These are phyloP conservation scores for Philereme vetulata DNA, from an alignment of 2,888 invertebrate species.

Conservation along the genomic window DNA sequence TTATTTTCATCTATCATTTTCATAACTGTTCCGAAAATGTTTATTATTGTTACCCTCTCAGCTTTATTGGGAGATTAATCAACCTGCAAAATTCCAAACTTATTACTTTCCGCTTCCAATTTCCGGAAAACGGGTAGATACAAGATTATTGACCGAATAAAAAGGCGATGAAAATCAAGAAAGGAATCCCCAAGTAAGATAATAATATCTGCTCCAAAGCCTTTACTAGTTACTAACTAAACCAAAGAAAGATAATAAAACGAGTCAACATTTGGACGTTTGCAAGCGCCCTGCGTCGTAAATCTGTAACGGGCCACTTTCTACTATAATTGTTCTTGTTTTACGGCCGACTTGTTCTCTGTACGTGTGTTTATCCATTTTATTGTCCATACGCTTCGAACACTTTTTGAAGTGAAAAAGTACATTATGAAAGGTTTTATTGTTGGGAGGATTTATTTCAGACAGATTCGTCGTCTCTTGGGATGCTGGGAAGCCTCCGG, in stretches of 20 bases:
- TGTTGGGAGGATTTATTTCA: slow-evolving; percentile 34
- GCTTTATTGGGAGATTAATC: slow-evolving; percentile 10
- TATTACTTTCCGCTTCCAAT: slow-evolving; percentile 13
- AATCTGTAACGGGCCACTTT: slow-evolving; percentile 48
- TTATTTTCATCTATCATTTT: slow-evolving; percentile 2
- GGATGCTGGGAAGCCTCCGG: slow-evolving; percentile 35
- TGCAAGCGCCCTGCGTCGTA: slow-evolving; percentile 41
- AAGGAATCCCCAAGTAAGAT: slow-evolving; percentile 11
- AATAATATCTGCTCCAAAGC: slow-evolving; percentile 25
- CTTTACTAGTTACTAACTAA: slow-evolving; percentile 15
- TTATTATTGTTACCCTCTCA: not conserved
- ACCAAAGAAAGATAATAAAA: slow-evolving; percentile 34
- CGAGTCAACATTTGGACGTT: slow-evolving; percentile 34
- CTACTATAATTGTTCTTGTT: slow-evolving; percentile 51
- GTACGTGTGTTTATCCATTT: slow-evolving; percentile 43
- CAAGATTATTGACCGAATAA: slow-evolving; percentile 13
- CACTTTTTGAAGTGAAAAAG: slow-evolving; percentile 35
- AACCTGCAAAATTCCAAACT: slow-evolving; percentile 5
- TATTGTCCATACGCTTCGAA: slow-evolving; percentile 37
- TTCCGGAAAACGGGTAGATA: slow-evolving; percentile 1
- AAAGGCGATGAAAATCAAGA: slow-evolving; percentile 13
- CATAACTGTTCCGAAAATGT: not conserved
- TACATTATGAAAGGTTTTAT: slow-evolving; percentile 34
- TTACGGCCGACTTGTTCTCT: slow-evolving; percentile 41
- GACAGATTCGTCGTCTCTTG: slow-evolving; percentile 33